Base-by-base conservation (phyloP, 2,888 invertebrate genomes). In the Smittia sp. region DNA sequence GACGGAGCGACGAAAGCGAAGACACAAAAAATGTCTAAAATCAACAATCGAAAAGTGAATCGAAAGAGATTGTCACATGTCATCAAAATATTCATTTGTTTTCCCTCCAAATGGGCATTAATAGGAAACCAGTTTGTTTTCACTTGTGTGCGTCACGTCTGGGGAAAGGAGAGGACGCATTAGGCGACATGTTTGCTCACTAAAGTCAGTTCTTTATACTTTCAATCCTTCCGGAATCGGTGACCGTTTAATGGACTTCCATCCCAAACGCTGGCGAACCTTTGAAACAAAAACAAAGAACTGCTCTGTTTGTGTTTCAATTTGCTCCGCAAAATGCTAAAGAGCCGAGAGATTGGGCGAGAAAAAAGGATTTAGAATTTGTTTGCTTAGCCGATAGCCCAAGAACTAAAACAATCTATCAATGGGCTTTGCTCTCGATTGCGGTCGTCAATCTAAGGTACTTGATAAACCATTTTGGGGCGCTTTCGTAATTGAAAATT, bases 61-160 rank as follows among this genome's bases (percentile, higher is more conserved):
- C 69, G 68, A 68, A 25, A n/a, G n/a, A 32, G 52, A 68, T 68
- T 52, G 69, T 69, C 54, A 69, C 52, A 69, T 69, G 54, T 69
- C 69, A 69, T 69, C 25, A 54, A 69, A 27, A 54, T 69, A 69
- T 69, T 69, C 69, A 69, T 69, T 69, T 69, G 69, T 69, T 69
- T 69, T 67, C 39, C 24, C 39, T 52, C 20, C 15, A 69, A 69
- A 69, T 69, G 69, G 69, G 32, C 41, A 52, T 69, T 54, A 69
- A 69, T 69, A 15, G 27, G 27, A 69, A 69, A 69, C 24, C 69
- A 20, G 32, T 68, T 68, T 52, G 18, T 52, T 39, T 52, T 27
- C 32, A 9, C n/a, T 46, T 46, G 46, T 46, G 15, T 46, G 46
- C 2, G 46, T 46, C 46, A 46, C 15, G 46, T 46, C 11, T 13